These are phyloP conservation scores for Masnerella sp. DNA, from an alignment of 2,888 invertebrate species.

Conservation along the genomic window DNA sequence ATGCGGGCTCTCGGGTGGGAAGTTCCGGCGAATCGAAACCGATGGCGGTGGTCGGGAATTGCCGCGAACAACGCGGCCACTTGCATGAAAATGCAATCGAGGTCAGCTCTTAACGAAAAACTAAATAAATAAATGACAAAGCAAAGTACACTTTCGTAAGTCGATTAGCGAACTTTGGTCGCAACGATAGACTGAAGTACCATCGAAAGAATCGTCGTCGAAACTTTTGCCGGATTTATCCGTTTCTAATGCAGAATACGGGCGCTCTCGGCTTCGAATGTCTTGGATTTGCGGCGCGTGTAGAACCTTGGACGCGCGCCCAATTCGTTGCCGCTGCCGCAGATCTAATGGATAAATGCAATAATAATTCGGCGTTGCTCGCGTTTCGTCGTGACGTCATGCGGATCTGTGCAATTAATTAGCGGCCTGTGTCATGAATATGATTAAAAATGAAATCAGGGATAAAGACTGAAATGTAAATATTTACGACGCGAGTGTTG, in stretches of 20 bases:
- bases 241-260: constrained; percentile 54
- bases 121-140: constrained; percentile 58
- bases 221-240: constrained; percentile 54
- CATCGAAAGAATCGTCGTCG: constrained; percentile 53
- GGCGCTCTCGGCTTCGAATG: constrained; percentile 12
- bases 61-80: constrained; percentile 2
- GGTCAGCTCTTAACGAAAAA: constrained; percentile 52
- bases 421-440: constrained; percentile 1
- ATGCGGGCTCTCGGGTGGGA: constrained; percentile 10
- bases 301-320: constrained; percentile 48
- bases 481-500: constrained; percentile 15
- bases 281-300: constrained; percentile 41
- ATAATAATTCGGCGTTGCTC: constrained; percentile 15
- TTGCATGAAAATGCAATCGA: constrained; percentile 52
- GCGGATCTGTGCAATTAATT: constrained; percentile 22
- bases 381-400: neutral
- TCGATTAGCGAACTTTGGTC: constrained; percentile 58
- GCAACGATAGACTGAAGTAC: constrained; percentile 50
- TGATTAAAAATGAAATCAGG: constrained; percentile 10
- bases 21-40: constrained; percentile 20
- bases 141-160: constrained; percentile 59
- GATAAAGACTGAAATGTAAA: constrained; percentile 18
- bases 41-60: constrained; percentile 18
- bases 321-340: constrained; percentile 50
- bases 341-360: constrained; percentile 38